phyloP scores from a whole-genome alignment of 2,113 vertebrate genomes.

The Coturnix japonica region DNA sequence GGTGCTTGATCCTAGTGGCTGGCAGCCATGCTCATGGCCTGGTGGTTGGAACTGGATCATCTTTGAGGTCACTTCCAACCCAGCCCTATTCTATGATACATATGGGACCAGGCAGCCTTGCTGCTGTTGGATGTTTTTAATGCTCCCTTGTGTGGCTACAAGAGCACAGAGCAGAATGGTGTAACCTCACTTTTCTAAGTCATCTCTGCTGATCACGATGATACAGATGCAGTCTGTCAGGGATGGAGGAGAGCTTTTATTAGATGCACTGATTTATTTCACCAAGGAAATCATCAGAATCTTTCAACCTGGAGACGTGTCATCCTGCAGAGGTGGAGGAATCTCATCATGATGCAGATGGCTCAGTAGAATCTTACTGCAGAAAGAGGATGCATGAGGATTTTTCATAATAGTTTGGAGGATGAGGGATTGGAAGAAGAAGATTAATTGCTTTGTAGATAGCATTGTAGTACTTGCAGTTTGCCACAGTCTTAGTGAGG shows the following conservation, averaged over 20 bases:
- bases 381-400: background rate
- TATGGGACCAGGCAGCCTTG: background rate
- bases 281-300: background rate
- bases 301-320: background rate
- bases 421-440: background rate
- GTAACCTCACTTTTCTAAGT: background rate
- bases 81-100: no score
- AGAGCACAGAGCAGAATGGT: fast-evolving
- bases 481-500: background rate
- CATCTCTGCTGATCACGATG: background rate
- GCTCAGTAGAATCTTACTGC: background rate
- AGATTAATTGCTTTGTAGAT: conserved; percentile 24
- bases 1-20: no score
- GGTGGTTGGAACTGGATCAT: no score
- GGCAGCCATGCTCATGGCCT: no score
- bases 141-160: background rate
- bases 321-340: background rate
- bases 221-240: background rate
- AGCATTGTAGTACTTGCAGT: background rate
- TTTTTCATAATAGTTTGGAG: background rate
- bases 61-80: no score
- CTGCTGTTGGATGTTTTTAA: background rate
- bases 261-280: conserved; percentile 5
- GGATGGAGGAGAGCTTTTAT: background rate
- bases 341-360: background rate